Conservation (phyloP, 2,888 invertebrate genomes). For the Catocala fraxini region DNA sequence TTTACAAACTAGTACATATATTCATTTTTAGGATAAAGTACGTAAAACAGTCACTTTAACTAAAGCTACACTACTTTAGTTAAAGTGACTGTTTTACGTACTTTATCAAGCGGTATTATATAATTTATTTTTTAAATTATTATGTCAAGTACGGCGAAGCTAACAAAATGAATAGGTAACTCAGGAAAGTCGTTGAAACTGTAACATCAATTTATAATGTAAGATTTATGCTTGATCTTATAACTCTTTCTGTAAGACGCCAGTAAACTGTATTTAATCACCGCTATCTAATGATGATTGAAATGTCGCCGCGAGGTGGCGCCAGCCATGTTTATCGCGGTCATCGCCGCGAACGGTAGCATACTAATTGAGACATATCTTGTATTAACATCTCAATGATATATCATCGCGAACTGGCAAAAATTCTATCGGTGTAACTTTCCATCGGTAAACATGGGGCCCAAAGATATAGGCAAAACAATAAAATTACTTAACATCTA, state of each 20-base stretch:
- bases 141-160: no score
- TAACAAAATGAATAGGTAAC: neutral
- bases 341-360: conserved; percentile 61
- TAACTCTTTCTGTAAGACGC: conserved; percentile 38
- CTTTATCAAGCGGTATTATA: no score
- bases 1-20: no score
- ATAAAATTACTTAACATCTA: no score
- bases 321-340: conserved; percentile 67
- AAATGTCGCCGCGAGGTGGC: conserved; percentile 61
- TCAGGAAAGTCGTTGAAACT: conserved; percentile 26
- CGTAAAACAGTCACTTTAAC: no score
- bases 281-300: conserved; percentile 67
- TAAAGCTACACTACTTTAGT: no score
- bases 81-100: no score
- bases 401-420: conserved; percentile 10
- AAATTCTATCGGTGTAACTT: conserved; percentile 2
- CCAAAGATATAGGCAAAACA: no score
- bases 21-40: no score
- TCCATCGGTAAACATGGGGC: conserved; percentile 5
- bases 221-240: conserved; percentile 34
- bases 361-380: conserved; percentile 69
- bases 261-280: conserved; percentile 56
- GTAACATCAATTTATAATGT: conserved; percentile 30
- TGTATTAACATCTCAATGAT: conserved; percentile 29
- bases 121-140: no score